Conservation (phyloP, 35 echinoderm and acorn worm species). For the Strongylocentrotus purpuratus region DNA sequence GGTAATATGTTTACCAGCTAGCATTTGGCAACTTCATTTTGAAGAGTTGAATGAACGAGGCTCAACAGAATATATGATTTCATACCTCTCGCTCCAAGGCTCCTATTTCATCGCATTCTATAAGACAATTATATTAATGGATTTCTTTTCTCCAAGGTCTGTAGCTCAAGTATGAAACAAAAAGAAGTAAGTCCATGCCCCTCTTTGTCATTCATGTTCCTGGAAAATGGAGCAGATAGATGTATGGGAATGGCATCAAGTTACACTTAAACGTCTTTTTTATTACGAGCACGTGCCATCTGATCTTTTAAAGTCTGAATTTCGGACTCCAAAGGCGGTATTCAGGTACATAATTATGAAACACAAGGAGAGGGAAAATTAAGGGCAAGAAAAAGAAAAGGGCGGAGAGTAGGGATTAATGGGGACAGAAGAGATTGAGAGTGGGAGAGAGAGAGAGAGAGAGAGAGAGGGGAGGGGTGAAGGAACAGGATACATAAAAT, state of each 20-base stretch:
- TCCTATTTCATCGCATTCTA: neutral
- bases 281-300: neutral
- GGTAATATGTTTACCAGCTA: neutral
- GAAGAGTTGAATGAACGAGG: neutral
- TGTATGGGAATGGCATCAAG: neutral
- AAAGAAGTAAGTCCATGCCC: neutral
- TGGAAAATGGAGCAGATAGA: neutral
- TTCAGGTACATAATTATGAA: neutral
- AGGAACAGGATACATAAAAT: neutral
- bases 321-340: neutral
- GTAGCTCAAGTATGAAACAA: neutral
- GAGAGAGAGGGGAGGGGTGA: neutral
- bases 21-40: neutral
- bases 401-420: no score
- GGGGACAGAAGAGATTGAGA: neutral
- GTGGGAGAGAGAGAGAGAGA: neutral
- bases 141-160: neutral
- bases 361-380: neutral
- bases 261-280: neutral
- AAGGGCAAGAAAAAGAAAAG: neutral
- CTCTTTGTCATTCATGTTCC: neutral
- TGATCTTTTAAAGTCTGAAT: neutral
- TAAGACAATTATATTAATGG: slow-evolving; percentile 11
- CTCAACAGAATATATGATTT: neutral
- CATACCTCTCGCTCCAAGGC: neutral